A percentile compares a stretch with the other conserved stretches of the same genome.
These are phyloP conservation scores for Pararge aegeria DNA, from an alignment of 1,140 invertebrate species.

Conservation along the genomic window DNA sequence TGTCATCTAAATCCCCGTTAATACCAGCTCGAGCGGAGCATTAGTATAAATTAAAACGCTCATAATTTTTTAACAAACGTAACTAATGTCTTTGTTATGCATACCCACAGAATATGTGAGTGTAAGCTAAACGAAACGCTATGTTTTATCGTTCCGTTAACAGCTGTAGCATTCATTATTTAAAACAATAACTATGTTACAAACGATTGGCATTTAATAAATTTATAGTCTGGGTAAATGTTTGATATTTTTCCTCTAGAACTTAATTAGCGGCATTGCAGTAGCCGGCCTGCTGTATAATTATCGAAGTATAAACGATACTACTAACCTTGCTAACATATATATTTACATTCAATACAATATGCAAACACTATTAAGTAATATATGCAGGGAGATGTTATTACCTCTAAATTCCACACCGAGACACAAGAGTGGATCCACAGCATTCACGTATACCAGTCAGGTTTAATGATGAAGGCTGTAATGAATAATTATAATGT, in stretches of 20 bases:
- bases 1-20: background rate
- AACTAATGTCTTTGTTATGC: slow-evolving; percentile 4
- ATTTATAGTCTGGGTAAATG: slow-evolving; percentile 23
- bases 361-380: slow-evolving; percentile 27
- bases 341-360: slow-evolving; percentile 41
- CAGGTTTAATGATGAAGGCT: too few species aligned
- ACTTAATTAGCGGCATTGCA: slow-evolving; percentile 38
- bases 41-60: slow-evolving; percentile 3
- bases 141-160: background rate
- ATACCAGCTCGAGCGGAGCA: background rate
- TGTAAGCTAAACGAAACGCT: background rate
- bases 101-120: background rate
- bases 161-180: background rate
- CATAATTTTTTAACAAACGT: background rate
- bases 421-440: too few species aligned
- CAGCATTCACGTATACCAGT: too few species aligned
- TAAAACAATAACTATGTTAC: slow-evolving; percentile 9
- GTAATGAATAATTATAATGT: too few species aligned
- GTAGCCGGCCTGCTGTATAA: slow-evolving; percentile 38
- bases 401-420: too few species aligned
- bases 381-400: slow-evolving; percentile 1
- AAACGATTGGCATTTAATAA: slow-evolving; percentile 33
- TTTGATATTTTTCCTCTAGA: slow-evolving; percentile 36
- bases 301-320: slow-evolving; percentile 43
- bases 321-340: slow-evolving; percentile 40